A percentile compares a stretch with the other conserved stretches of the same genome.
Evolutionary conservation across 2,113 vertebrate species (phyloP).

Genomic region (Gymnogyps californianus): DNA sequence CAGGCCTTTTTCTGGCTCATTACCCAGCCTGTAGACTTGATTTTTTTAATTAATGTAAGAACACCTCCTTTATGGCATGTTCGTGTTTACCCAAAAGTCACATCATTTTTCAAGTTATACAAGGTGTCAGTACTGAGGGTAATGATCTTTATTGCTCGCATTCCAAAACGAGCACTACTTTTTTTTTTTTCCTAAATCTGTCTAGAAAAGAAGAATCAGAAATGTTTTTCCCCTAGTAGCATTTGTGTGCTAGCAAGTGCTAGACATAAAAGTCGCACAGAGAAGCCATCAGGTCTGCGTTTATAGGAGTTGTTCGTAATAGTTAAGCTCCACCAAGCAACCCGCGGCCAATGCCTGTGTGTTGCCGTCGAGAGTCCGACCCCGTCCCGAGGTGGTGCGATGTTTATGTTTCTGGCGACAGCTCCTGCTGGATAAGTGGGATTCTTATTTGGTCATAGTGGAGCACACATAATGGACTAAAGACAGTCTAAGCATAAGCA

Average conservation of each 20-base stretch:
- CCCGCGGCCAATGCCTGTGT: accelerated
- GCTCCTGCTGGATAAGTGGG: background rate
- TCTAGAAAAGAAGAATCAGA: background rate
- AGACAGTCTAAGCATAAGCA: background rate
- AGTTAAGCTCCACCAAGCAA: background rate
- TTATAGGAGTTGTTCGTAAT: background rate
- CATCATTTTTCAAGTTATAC: constrained; percentile 71
- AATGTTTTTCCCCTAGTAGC: background rate
- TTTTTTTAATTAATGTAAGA: constrained; percentile 68
- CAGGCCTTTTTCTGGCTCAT: constrained; percentile 65
- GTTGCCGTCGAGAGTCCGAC: accelerated
- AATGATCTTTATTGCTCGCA: constrained; percentile 32
- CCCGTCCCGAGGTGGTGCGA: accelerated
- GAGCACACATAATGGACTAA: background rate
- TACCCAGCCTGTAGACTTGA: constrained; percentile 41
- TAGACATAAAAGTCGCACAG: background rate
- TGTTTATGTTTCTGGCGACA: background rate
- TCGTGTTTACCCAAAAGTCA: constrained; percentile 64
- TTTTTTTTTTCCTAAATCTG: background rate
- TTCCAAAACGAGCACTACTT: constrained; percentile 10
- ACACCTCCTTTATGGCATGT: constrained; percentile 58
- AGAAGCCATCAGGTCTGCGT: background rate
- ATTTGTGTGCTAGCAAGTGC: background rate
- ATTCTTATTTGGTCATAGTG: background rate
- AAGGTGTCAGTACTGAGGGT: constrained; percentile 57